Percentiles rank a stretch among this genome's conserved stretches.
These are phyloP conservation scores for Dasyprocta punctata DNA, from an alignment of 2,113 vertebrate genomes.

Conservation along the genomic window DNA sequence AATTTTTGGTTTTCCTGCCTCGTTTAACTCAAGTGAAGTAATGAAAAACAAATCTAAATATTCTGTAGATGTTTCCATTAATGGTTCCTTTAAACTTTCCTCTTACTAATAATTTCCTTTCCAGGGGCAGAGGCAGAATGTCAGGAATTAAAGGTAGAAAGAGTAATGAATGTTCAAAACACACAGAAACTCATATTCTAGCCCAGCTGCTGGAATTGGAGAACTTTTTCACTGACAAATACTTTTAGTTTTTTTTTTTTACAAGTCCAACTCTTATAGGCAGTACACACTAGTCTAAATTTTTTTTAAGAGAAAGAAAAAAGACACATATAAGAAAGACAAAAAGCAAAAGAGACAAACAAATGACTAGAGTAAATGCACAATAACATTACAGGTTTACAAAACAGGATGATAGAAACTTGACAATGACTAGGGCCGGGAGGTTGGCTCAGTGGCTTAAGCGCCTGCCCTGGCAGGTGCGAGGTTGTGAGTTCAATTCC, in stretches of 20 bases:
- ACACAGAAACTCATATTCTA: not conserved
- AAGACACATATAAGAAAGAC: no score
- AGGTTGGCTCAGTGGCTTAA: no score
- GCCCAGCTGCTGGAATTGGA: not conserved
- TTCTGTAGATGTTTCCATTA: not conserved
- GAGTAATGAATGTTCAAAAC: not conserved
- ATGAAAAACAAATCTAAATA: not conserved
- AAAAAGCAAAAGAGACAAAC: no score
- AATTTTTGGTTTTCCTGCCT: not conserved
- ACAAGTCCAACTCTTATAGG: not conserved
- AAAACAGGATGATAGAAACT: no score
- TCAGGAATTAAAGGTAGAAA: not conserved
- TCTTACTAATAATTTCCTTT: not conserved
- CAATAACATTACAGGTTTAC: no score
- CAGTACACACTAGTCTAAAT: not conserved
- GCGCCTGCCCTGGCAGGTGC: no score
- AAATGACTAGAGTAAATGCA: no score
- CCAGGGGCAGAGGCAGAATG: not conserved
- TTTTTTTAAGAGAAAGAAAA: no score
- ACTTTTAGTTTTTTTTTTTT: not conserved
- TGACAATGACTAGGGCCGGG: no score
- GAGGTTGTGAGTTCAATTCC: no score
- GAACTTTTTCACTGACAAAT: not conserved
- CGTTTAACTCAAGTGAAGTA: not conserved
- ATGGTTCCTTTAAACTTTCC: not conserved